A percentile compares a stretch with the other conserved stretches of the same genome.
These are phyloP conservation scores for Sinocyclocheilus grahami DNA, from an alignment of 2,113 vertebrate species.

Conservation along the genomic window DNA sequence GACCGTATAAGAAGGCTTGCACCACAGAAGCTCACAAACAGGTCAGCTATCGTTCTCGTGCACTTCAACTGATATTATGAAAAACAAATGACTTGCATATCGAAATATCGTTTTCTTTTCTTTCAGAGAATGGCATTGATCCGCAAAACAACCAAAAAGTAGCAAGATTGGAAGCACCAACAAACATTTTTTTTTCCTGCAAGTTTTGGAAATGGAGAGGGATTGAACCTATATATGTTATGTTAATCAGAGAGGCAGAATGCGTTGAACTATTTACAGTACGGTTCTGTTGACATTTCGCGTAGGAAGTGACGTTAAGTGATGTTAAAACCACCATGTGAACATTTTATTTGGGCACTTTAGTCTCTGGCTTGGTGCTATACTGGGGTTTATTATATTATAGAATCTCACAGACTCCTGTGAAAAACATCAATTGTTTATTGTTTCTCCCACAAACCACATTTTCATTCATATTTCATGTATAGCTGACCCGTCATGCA, in stretches of 20 bases:
- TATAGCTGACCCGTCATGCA: neutral
- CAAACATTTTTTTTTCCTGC: conserved; percentile 27
- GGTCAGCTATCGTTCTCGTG: conserved; percentile 72
- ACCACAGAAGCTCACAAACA: conserved; percentile 99
- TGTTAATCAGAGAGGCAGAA: conserved; percentile 25
- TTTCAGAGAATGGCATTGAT: conserved; percentile 98
- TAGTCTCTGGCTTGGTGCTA: conserved; percentile 34
- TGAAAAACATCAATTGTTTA: neutral
- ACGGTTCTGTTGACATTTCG: conserved; percentile 30
- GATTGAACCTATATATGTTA: conserved; percentile 22
- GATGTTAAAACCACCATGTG: conserved; percentile 1
- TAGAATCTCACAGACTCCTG: neutral
- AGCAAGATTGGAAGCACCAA: conserved; percentile 62
- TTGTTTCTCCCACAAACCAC: neutral
- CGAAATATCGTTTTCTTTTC: neutral
- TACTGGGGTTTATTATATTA: conserved; percentile 18
- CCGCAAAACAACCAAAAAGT: conserved; percentile 99
- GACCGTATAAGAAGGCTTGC: conserved; percentile 98
- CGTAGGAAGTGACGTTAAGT: neutral
- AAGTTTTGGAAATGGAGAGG: conserved; percentile 21
- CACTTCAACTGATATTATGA: neutral
- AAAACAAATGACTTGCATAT: neutral
- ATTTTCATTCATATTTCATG: neutral
- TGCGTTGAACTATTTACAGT: conserved; percentile 26
- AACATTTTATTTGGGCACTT: conserved; percentile 18